Evolutionary conservation across 2,113 vertebrate genomes (phyloP), one percentile per base, ranked within the genome.

Genomic region (Ammodytes dubius): DNA sequence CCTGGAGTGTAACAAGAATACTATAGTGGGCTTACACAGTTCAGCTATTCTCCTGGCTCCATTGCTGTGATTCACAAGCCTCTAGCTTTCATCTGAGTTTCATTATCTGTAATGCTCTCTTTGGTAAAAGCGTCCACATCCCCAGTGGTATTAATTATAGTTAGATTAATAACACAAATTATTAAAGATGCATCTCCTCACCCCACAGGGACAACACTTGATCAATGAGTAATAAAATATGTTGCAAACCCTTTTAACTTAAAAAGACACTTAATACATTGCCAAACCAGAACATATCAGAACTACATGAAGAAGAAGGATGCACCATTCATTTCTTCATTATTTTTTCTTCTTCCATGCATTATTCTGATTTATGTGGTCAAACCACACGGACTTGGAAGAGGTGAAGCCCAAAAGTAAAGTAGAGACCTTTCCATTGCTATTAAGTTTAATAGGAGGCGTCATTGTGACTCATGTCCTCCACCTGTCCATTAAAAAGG

Each of bases 391-490:
- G 65, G 7, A 69, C 15, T 59, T 37, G 5, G n/a, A 7, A 14
- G 47, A 2, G 1, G 10, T 5, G 7, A 5, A 46, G n/a, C 11
- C 40, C 6, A 6, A 56, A 57, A 10, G 27, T 56, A 17, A 66
- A 50, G 15, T 3, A 39, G 37, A 78, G 47, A 71, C 14, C 46
- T 70, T 53, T 60, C 43, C 39, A 7, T 11, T 19, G 73, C 43
- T 46, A 42, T 69, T 52, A 52, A 47, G 7, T 59, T 83, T 68
- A 70, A 69, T 47, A 39, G 35, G 39, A 73, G n/a, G 10, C 9
- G 7, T 73, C 40, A 60, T n/a, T 52, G 19, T 72, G 85, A 87
- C 66, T 79, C 59, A 35, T 69, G 0, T 79, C 17, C 45, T 75
- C 57, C 61, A 17, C 2, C 37, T 37, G 15, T 4, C 6, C 27